phyloP scores from a whole-genome alignment of 2,888 invertebrate genomes.

The Monopis laevigella region DNA sequence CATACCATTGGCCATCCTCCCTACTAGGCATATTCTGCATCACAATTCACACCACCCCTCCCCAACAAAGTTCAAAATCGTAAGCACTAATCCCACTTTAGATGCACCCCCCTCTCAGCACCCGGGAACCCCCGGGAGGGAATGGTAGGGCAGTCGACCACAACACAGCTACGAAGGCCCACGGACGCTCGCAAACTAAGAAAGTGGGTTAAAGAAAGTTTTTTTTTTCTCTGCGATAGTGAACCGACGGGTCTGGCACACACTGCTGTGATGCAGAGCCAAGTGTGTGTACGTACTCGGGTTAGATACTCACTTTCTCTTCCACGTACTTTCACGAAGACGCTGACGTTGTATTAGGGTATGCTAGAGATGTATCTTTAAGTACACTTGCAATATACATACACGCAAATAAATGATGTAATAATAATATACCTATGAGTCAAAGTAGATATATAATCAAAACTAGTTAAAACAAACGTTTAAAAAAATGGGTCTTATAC shows the following conservation, averaged over 20 bases:
- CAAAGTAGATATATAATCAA: too few relatives aligned
- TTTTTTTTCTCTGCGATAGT: slow-evolving; percentile 60
- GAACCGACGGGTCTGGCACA: slow-evolving; percentile 47
- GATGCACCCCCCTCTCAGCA: too few relatives aligned
- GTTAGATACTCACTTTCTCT: slow-evolving; percentile 53
- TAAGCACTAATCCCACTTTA: not conserved
- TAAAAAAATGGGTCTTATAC: too few relatives aligned
- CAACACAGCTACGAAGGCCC: slow-evolving; percentile 18
- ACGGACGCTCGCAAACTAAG: slow-evolving; percentile 32
- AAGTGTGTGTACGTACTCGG: slow-evolving; percentile 28
- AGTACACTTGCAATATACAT: too few relatives aligned
- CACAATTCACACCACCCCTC: slow-evolving; percentile 41
- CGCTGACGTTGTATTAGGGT: slow-evolving; percentile 36
- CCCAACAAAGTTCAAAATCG: slow-evolving; percentile 12
- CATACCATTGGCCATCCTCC: slow-evolving; percentile 33
- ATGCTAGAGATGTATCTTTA: too few relatives aligned
- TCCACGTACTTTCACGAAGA: slow-evolving; percentile 53
- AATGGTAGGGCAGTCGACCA: slow-evolving; percentile 3
- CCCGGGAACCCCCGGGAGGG: too few relatives aligned
- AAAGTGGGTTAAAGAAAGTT: slow-evolving; percentile 69
- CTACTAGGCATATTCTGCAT: slow-evolving; percentile 59
- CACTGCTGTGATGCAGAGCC: too few relatives aligned
- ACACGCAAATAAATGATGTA: too few relatives aligned
- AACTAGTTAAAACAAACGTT: too few relatives aligned
- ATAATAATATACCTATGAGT: too few relatives aligned